Base-by-base conservation (phyloP, 2,113 vertebrate genomes). In the Ammodytes dubius region DNA sequence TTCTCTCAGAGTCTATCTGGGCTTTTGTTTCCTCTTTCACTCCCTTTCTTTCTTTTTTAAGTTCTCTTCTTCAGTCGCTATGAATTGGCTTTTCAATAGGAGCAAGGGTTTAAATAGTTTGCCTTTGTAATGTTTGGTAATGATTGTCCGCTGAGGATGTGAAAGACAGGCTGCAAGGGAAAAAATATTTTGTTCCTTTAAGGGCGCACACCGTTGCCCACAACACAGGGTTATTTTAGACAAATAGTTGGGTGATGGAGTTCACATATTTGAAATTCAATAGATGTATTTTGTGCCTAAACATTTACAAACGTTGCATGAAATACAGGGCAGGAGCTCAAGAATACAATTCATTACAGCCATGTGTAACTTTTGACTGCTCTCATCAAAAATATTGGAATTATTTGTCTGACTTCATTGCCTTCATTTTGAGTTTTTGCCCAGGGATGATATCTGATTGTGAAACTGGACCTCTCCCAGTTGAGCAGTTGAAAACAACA, bases 31-130 rank as follows among this genome's bases (percentile, higher is more conserved):
- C 71, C 83, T 56, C 64, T 79, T 70, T 74, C 19, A 59, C 64
- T 78, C 50, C 68, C 64, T 77, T 74, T 81, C 70, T 80, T 82
- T 84, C 57, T 79, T 79, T 85, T 67, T 81, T 70, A 59, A 81
- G 72, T 79, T 70, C 81, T 77, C 81, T 74, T 87, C 89, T 81
- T 83, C 67, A 79, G 74, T 83, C 42, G 0, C 70, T 87, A 56
- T 84, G 84, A 77, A 78, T 81, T 69, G 84, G 77, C 65, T 88
- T 84, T 27, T 92, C 90, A 93, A 86, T 77, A 47, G 81, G 72
- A 91, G 92, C 92, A 93, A 87, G 91, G 84, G 83, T 92, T 93
- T 93, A 94, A 92, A 94, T 94, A 89, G 90, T 92, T 82, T 6
- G 68, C 88, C 78, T 89, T 92, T 94, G 93, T 92, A 47, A 58